Evolutionary conservation across 2,797 vertebrate species (phyloP), one percentile per base, ranked within the genome.

Genomic region (Lepilemur septentrionalis): DNA sequence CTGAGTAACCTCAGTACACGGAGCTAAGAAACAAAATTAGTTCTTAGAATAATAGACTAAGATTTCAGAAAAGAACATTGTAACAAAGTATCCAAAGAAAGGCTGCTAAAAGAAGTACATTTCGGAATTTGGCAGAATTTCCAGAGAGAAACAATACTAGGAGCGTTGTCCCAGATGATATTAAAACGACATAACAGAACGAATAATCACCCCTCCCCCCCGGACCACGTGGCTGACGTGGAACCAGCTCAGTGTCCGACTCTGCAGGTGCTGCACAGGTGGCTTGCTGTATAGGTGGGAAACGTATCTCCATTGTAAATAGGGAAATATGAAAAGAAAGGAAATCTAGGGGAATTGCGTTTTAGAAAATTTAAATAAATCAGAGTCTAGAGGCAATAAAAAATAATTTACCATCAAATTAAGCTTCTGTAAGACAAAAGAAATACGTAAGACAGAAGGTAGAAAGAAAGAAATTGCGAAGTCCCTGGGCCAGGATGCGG

Each of bases 91-190:
- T 2, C 48, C 48, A 83, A 43, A 35, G 55, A 69, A 38, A 46
- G 23, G 41, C 32, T 78, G 69, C 65, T 11, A 10, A 73, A 72
- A 75, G 46, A 4, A 35, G 38, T 28, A 0, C 13, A 3, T 76
- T 80, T 94, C 15, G 89, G 46, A 67, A 30, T 65, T 55, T 30
- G 78, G 25, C 15, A 4, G n/a, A 79, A 20, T 80, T 76, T 93
- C 82, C 30, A 25, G 18, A 35, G 55, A 52, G 61, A 41, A 79
- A 35, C 4, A 35, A 32, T 7, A 28, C 30, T 55, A 25, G 23
- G 28, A 94, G 18, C 14, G 0, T 30, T n/a, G 30, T 52, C 28
- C 59, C 48, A 9, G 17, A 48, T 28, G 52, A 52, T 5, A 70
- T 38, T 13, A 20, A 23, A 20, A n/a, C 20, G 61, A 52, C 75